These are phyloP conservation scores for Gryllus bimaculatus DNA, from an alignment of 1,140 invertebrate genomes.

Conservation along the genomic window DNA sequence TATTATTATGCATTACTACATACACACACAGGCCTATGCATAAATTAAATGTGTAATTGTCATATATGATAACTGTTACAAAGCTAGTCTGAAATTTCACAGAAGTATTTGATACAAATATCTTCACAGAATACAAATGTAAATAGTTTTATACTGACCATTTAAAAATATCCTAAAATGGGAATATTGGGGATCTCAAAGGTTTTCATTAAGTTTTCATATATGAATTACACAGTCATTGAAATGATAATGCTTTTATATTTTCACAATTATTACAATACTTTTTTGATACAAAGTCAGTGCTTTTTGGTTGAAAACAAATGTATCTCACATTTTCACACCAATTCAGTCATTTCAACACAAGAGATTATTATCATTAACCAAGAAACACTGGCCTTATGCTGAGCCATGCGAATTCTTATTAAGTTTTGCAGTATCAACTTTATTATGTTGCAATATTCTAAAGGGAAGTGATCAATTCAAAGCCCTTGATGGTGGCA, in stretches of 20 bases:
- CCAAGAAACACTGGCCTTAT: not conserved
- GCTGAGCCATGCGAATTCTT: not conserved
- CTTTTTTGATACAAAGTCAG: not conserved
- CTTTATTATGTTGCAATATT: not conserved
- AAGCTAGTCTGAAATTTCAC: too few species aligned
- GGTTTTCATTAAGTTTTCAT: not conserved
- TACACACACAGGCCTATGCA: not conserved
- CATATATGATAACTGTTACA: not conserved
- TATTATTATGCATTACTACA: not conserved
- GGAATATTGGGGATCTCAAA: too few species aligned
- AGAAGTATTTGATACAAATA: too few species aligned
- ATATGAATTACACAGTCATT: not conserved
- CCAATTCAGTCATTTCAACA: not conserved
- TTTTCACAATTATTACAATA: not conserved
- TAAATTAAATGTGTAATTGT: not conserved
- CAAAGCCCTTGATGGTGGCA: constrained; percentile 2
- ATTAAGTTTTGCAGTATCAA: not conserved
- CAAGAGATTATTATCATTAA: not conserved
- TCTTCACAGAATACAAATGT: too few species aligned
- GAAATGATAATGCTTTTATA: not conserved
- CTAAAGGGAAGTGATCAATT: constrained; percentile 4
- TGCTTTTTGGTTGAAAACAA: not conserved
- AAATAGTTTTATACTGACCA: too few species aligned
- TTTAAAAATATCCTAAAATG: too few species aligned
- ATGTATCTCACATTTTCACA: not conserved